Evolutionary conservation across 2,888 invertebrate genomes (phyloP).

Genomic region (Crocallis elinguaria): DNA sequence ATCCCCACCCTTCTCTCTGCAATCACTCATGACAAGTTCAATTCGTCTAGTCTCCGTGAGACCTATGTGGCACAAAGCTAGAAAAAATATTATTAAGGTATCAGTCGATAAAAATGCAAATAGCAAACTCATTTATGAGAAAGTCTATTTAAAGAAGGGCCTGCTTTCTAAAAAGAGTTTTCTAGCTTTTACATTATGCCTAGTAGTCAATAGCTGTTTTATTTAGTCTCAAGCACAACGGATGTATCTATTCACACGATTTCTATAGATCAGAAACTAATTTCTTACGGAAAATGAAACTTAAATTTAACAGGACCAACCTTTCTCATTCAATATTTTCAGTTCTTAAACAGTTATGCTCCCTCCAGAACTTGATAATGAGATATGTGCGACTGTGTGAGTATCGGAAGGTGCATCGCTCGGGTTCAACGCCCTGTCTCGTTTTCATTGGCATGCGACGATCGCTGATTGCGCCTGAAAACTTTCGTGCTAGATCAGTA

Average conservation of each 20-base stretch:
- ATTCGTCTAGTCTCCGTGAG: conserved; percentile 58
- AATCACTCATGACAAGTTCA: conserved; percentile 78
- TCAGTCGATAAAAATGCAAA: not conserved
- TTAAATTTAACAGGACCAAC: too few species aligned
- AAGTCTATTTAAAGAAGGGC: not conserved
- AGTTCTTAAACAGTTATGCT: not conserved
- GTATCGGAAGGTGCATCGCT: conserved; percentile 47
- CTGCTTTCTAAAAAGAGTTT: not conserved
- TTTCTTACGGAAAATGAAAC: too few species aligned
- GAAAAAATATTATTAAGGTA: conserved; percentile 34
- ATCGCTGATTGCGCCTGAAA: conserved; percentile 63
- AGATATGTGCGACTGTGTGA: conserved; percentile 30
- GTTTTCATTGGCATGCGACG: conserved; percentile 71
- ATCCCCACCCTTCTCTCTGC: conserved; percentile 73
- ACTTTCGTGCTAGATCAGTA: conserved; percentile 52
- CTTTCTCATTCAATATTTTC: not conserved
- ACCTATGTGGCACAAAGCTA: conserved; percentile 50
- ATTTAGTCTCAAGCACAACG: too few species aligned
- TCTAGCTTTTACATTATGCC: too few species aligned
- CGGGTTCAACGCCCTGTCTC: conserved; percentile 76
- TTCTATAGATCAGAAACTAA: too few species aligned
- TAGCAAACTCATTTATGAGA: not conserved
- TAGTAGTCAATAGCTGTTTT: too few species aligned
- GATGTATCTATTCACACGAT: too few species aligned
- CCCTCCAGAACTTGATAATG: not conserved